Evolutionary conservation across 53 echinoderm and acorn worm species (phyloP), one percentile per base, ranked within the genome.

Genomic region (Antedon mediterranea): DNA sequence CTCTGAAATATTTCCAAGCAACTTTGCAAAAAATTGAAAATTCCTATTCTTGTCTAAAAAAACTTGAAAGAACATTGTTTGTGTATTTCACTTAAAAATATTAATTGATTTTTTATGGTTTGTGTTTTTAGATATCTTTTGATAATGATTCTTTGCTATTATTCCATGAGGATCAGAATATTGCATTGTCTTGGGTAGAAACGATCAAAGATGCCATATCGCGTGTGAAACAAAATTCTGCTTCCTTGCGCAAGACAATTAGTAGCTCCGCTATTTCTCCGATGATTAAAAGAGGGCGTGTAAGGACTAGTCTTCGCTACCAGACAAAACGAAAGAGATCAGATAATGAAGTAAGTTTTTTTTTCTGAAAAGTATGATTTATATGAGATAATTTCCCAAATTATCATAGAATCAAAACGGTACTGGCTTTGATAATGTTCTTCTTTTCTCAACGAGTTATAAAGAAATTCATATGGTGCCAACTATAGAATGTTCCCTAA

Each of bases 101-200:
- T 37, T 37, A 37, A 6, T 37, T 37, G 4, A 37, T 37, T 37
- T 37, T 37, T 37, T 4, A 37, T n/a, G n/a, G 11, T 37, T 6
- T 37, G 30, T 31, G 30, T 71, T 74, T 28, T 28, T 33, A 93
- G 93, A 75, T 93, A 2, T 77, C 78, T 8, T 86, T 80, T 74
- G 86, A 79, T 31, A 89, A 89, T 2, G 71, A 91, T 23, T 83
- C 75, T 44, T 85, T 93, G 28, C 81, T 93, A 32, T 77, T 93
- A 30, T 93, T 90, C 33, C 90, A 90, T 0, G 78, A 80, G 28
- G 83, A 93, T 74, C 81, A 89, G 28, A 81, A 88, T 30, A 84
- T 90, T 32, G 94, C 90, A 4, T 79, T 87, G 0, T 86, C 88
- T 27, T 93, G 94, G 94, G 84, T 93, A 7, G 84, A 91, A 75